These are phyloP conservation scores for Trissoscelio sp. DNA, from an alignment of 2,888 invertebrate species.

Conservation along the genomic window DNA sequence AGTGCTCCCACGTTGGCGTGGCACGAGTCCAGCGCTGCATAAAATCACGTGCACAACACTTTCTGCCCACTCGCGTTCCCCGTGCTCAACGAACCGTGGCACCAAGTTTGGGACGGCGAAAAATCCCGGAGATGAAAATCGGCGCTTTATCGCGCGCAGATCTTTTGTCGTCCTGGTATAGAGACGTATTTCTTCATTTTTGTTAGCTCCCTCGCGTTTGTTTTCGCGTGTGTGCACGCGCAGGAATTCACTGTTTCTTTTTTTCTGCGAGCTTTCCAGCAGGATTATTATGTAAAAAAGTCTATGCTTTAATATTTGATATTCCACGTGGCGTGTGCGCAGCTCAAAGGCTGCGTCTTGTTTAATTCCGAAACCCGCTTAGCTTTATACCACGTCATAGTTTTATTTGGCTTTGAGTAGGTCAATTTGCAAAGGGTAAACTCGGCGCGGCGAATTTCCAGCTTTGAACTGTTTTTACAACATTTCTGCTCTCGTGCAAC, in stretches of 20 bases:
- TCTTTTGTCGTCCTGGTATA: slow-evolving; percentile 33
- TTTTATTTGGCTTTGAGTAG: slow-evolving; percentile 50
- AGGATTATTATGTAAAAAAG: slow-evolving; percentile 38
- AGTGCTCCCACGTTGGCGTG: slow-evolving; percentile 73
- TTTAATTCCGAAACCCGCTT: slow-evolving; percentile 46
- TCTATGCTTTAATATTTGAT: slow-evolving; percentile 46
- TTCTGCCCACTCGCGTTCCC: slow-evolving; percentile 73
- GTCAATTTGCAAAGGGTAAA: slow-evolving; percentile 57
- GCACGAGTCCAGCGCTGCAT: slow-evolving; percentile 72
- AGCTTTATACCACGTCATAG: slow-evolving; percentile 25
- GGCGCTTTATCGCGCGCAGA: slow-evolving; percentile 46
- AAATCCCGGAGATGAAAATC: slow-evolving; percentile 69
- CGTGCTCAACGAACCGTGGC: slow-evolving; percentile 73
- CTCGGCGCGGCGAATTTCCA: slow-evolving; percentile 16
- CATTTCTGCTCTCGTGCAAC: neutral
- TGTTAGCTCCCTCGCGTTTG: neutral
- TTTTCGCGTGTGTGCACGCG: slow-evolving; percentile 1
- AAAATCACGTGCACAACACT: slow-evolving; percentile 74
- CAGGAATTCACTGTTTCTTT: slow-evolving; percentile 20
- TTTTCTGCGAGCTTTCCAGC: neutral
- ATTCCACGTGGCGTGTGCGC: slow-evolving; percentile 45
- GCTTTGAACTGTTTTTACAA: slow-evolving; percentile 45
- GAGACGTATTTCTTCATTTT: slow-evolving; percentile 46
- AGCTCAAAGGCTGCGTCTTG: slow-evolving; percentile 50
- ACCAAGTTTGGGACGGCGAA: slow-evolving; percentile 72